These are phyloP conservation scores for Tipula vernalis DNA, from an alignment of 2,888 invertebrate species.

Conservation along the genomic window DNA sequence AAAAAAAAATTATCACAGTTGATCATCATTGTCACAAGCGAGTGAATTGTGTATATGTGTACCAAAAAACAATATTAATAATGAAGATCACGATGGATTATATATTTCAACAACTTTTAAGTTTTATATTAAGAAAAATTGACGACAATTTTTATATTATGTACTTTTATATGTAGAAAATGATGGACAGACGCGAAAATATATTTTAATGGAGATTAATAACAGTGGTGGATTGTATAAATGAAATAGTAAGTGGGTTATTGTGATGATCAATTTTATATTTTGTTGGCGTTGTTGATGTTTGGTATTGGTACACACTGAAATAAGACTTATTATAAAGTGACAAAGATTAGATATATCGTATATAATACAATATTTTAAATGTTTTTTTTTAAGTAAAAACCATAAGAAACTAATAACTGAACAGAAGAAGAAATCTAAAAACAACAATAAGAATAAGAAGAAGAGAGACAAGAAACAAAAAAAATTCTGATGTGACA, in stretches of 20 bases:
- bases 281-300: background rate
- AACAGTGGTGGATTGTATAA: background rate
- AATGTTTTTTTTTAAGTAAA: background rate
- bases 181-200: slow-evolving; percentile 4
- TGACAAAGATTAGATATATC: background rate
- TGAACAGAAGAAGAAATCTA: background rate
- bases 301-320: background rate
- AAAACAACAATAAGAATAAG: background rate
- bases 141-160: background rate
- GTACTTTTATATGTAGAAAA: background rate
- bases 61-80: background rate
- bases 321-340: background rate
- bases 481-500: slow-evolving; percentile 10
- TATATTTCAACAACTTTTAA: slow-evolving; percentile 4
- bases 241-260: background rate
- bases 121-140: slow-evolving; percentile 1
- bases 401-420: background rate
- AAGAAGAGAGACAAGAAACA: background rate
- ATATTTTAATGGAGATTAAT: slow-evolving; percentile 4
- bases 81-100: background rate
- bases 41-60: background rate
- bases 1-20: background rate
- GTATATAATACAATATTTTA: background rate
- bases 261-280: background rate
- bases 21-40: background rate